phyloP scores from a whole-genome alignment of 2,888 invertebrate genomes.

The Leucozona laternaria region DNA sequence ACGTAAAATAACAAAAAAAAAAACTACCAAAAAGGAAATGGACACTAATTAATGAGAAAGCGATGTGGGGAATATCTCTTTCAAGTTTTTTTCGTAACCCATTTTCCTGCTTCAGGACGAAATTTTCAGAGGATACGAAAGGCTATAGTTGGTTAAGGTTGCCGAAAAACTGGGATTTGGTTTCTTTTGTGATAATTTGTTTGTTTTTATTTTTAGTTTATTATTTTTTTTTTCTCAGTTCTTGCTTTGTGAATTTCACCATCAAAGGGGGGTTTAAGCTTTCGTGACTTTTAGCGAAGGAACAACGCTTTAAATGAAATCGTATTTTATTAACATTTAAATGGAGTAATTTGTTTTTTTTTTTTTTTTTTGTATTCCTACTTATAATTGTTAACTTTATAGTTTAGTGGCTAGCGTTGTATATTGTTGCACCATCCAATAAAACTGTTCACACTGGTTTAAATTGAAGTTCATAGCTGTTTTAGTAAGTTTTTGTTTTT shows the following conservation, averaged over 20 bases:
- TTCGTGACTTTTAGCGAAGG: not conserved
- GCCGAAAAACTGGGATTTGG: conserved; percentile 1
- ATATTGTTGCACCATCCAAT: too few species aligned
- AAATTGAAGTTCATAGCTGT: too few species aligned
- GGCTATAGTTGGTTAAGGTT: not conserved
- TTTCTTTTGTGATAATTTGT: conserved; percentile 24
- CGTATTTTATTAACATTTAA: conserved; percentile 1
- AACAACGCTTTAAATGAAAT: not conserved
- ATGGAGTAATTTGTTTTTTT: not conserved
- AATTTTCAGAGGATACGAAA: not conserved
- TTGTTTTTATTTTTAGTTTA: not conserved
- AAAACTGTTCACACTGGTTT: too few species aligned
- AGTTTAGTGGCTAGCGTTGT: not conserved
- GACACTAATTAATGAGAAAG: conserved; percentile 70
- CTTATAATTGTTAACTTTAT: too few species aligned
- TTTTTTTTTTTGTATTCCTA: not conserved
- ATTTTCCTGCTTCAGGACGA: conserved; percentile 8
- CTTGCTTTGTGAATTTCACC: not conserved
- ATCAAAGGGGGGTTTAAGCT: not conserved
- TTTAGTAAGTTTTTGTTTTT: too few species aligned
- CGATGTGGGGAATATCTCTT: conserved; percentile 60
- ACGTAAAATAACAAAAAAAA: not conserved
- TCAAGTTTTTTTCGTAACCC: conserved; percentile 27
- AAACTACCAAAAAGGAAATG: conserved; percentile 26
- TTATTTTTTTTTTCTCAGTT: not conserved